Base-by-base conservation (phyloP, 2,888 invertebrate genomes). In the Coleophora deauratella region DNA sequence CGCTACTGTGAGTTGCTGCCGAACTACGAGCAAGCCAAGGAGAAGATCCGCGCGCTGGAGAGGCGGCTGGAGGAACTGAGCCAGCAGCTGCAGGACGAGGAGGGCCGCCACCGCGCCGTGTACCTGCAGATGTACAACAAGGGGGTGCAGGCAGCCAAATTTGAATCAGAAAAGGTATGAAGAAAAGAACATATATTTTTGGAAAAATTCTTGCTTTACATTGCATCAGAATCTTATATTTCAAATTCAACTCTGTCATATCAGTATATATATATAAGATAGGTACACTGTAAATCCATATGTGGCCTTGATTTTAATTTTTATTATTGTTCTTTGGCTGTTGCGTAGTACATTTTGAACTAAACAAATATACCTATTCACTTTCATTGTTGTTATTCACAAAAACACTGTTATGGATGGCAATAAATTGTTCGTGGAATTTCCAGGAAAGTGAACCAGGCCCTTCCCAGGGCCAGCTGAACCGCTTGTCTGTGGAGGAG, bases 111-210 rank as follows among this genome's bases (percentile, higher is more conserved):
- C 59, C 91, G 91, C 58, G 88, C 92, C 58, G 89, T 91, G 81
- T 94, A 94, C 75, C 84, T 94, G 66, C 91, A 94, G 72, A 93
- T 94, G 93, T 93, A 92, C 74, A 90, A 91, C 59, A 92, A 94
- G 77, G 93, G 93, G 27, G 91, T 93, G 59, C 91, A 93, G 66
- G 91, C 93, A n/a, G 93, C 92, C 38, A 89, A 89, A 59, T 87
- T 91, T 68, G 90, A 92, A 62, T 87, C 89, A 55, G 91, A 91
- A 62, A 90, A 91, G 88, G 93, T 92, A 77, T 31, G 4, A 21
- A 21, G n/a, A n/a, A n/a, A n/a, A n/a, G n/a, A n/a, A n/a, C n/a
- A n/a, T n/a, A n/a, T n/a, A n/a, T n/a, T n/a, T n/a, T n/a, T n/a
- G n/a, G n/a, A n/a, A n/a, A n/a, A n/a, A n/a, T n/a, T n/a, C n/a